Percentiles rank a stretch among this genome's conserved stretches.
Evolutionary conservation across 2,888 invertebrate species (phyloP).

Genomic region (Ormyrus labotus): DNA sequence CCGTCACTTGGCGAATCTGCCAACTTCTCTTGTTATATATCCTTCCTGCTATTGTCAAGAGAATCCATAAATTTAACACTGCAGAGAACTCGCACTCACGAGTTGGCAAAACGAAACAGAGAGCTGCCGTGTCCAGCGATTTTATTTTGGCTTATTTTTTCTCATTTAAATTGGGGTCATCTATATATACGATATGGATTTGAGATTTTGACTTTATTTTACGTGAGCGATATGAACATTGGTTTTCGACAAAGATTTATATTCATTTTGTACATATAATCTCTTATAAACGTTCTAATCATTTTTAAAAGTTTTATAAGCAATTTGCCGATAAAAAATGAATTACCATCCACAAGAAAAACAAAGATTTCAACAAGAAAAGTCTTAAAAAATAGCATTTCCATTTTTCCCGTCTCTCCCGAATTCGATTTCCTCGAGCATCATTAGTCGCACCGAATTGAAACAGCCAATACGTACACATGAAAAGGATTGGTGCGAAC

Average conservation of each 20-base stretch:
- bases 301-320: not conserved
- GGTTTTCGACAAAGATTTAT: not conserved
- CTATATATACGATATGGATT: not conserved
- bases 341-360: not conserved
- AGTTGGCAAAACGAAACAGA: not conserved
- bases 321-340: not conserved
- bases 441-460: no score
- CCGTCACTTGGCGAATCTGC: slow-evolving; percentile 30
- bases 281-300: not conserved
- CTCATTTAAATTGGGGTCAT: not conserved
- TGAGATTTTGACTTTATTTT: not conserved
- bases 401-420: not conserved
- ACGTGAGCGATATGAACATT: not conserved
- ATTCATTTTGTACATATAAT: not conserved
- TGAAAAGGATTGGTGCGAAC: no score
- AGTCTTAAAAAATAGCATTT: not conserved
- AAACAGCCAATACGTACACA: no score
- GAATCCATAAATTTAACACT: slow-evolving; percentile 41
- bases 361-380: not conserved
- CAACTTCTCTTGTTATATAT: slow-evolving; percentile 26
- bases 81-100: slow-evolving; percentile 7
- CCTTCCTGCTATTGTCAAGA: slow-evolving; percentile 21
- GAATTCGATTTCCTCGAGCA: no score
- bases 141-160: slow-evolving; percentile 5
- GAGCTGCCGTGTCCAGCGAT: not conserved